Conservation (phyloP, 1,140 invertebrate species). For the Batillaria attramentaria region DNA sequence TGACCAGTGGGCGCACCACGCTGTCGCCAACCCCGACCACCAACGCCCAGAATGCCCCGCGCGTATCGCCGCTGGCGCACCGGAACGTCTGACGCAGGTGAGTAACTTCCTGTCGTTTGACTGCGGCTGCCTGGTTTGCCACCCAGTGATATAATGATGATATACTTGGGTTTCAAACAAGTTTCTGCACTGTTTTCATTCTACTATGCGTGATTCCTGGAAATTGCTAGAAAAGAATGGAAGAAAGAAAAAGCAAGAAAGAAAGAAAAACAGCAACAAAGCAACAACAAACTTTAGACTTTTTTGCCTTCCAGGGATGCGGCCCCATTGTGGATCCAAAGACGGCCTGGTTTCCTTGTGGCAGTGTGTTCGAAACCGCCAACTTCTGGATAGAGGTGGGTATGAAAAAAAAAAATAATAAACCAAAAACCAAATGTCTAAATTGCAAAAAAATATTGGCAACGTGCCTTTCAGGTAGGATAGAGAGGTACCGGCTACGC, state of each 20-base stretch:
- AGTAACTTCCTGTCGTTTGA: not conserved
- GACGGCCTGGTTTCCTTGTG: conserved; percentile 50
- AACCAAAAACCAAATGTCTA: too few species aligned
- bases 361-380: conserved; percentile 22
- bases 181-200: too few species aligned
- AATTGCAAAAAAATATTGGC: too few species aligned
- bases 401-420: too few species aligned
- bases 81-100: conserved; percentile 40
- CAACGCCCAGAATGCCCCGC: conserved; percentile 46
- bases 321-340: conserved; percentile 31
- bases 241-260: not conserved
- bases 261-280: too few species aligned
- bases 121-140: too few species aligned
- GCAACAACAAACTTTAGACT: not conserved
- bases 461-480: too few species aligned
- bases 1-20: conserved; percentile 56
- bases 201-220: too few species aligned
- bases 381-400: conserved; percentile 53
- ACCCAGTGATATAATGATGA: too few species aligned
- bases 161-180: too few species aligned
- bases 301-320: conserved; percentile 36
- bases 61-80: conserved; percentile 47
- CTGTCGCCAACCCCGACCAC: conserved; percentile 47
- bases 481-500: too few species aligned
- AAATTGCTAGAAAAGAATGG: not conserved